These are phyloP conservation scores for Pipa parva DNA, from an alignment of 2,113 vertebrate genomes.

Conservation along the genomic window DNA sequence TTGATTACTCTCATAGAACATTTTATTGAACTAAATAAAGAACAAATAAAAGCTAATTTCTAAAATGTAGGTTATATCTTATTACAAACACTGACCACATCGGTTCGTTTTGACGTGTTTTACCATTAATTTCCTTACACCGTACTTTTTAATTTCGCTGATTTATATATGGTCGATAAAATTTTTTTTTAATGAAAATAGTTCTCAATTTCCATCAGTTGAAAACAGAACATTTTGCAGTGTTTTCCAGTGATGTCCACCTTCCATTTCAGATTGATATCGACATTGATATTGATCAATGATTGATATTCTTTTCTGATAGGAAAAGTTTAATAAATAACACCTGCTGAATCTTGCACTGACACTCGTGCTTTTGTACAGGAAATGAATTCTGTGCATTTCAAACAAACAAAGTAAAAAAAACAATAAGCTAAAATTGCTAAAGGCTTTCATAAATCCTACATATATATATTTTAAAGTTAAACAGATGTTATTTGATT, in stretches of 20 bases:
- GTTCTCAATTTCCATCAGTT: too few species aligned
- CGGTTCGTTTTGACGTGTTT: background rate
- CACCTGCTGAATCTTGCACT: conserved; percentile 71
- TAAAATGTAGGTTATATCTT: conserved; percentile 62
- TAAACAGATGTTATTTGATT: conserved; percentile 79
- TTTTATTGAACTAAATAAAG: conserved; percentile 25
- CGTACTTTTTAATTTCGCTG: too few species aligned
- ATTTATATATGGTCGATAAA: too few species aligned
- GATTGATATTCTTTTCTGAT: too few species aligned
- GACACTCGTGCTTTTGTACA: conserved; percentile 74
- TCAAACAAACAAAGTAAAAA: conserved; percentile 57
- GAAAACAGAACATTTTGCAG: too few species aligned
- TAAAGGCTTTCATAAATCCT: conserved; percentile 67
- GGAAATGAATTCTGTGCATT: conserved; percentile 77
- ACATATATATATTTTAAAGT: conserved; percentile 77
- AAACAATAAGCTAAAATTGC: conserved; percentile 60
- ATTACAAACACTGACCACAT: conserved; percentile 63
- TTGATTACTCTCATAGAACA: conserved; percentile 22
- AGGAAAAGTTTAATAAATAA: too few species aligned
- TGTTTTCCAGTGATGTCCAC: too few species aligned
- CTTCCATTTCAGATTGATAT: too few species aligned
- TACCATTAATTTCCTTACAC: too few species aligned
- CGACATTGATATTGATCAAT: too few species aligned
- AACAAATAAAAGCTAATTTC: conserved; percentile 53
- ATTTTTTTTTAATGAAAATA: too few species aligned